These are phyloP conservation scores for Tyto alba DNA, from an alignment of 2,113 vertebrate species.

Conservation along the genomic window DNA sequence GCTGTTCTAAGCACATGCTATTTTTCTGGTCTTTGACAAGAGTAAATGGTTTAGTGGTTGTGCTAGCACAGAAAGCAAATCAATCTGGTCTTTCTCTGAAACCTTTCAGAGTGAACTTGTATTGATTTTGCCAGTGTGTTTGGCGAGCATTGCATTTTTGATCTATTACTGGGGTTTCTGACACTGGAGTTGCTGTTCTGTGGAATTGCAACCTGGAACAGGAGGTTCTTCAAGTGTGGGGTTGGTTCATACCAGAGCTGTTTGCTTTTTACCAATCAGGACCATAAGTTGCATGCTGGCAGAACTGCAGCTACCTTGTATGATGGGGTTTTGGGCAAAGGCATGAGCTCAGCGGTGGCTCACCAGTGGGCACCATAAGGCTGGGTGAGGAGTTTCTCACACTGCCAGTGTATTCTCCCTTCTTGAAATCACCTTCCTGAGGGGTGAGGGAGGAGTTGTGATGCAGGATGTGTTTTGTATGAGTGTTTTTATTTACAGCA, in stretches of 20 bases:
- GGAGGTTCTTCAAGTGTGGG: not conserved
- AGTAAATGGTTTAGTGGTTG: not conserved
- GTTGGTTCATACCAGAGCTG: not conserved
- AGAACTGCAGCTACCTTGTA: not conserved
- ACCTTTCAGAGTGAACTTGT: not conserved
- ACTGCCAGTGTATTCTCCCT: not conserved
- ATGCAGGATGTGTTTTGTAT: not conserved
- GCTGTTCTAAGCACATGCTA: not conserved
- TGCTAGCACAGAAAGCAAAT: not conserved
- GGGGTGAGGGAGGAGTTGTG: not conserved
- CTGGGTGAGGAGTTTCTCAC: not conserved
- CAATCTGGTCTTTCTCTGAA: not conserved
- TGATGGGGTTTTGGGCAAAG: not conserved
- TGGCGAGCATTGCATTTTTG: not conserved
- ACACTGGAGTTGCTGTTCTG: not conserved
- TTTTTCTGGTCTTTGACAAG: not conserved
- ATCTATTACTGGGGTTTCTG: rapidly evolving
- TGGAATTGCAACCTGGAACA: not conserved
- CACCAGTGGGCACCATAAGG: not conserved
- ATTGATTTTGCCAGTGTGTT: not conserved
- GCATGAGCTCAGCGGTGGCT: not conserved
- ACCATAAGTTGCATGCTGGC: not conserved
- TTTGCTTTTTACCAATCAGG: not conserved
- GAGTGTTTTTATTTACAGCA: not conserved
- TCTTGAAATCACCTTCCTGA: not conserved